Evolutionary conservation across 2,113 vertebrate genomes (phyloP), one percentile per base, ranked within the genome.

Genomic region (Macaca nemestrina): DNA sequence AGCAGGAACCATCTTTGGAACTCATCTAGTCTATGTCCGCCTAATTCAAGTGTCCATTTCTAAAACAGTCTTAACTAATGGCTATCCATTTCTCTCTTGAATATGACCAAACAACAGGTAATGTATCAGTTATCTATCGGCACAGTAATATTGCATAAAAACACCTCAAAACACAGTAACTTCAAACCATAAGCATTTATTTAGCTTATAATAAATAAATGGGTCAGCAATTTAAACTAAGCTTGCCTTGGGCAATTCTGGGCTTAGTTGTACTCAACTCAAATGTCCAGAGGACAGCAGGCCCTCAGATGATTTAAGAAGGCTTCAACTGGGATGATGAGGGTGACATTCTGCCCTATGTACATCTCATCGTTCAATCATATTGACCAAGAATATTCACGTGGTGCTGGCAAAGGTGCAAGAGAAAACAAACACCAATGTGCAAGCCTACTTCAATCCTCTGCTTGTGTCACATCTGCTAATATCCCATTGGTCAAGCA

Each of bases 191-290:
- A 75, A 68, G 5, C 38, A 75, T 72, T 89, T 79, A 73, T 90
- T 93, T 87, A 87, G 17, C 22, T 93, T 45, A 82, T 64, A 90
- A 90, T 87, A 64, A 93, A 68, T 64, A 97, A 95, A 76, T 67
- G 5, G 48, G 27, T 38, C 85, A 93, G 61, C 61, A 68, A 59
- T 90, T 90, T 90, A 94, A 7, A 57, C 8, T 5, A 2, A 8
- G 3, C 27, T 89, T 80, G 25, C 23, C 38, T 32, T 55, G 11
- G 48, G 14, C 13, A 70, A 17, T 95, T 91, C 70, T 80, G 23
- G 22, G 50, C 22, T 78, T 40, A 81, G 5, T 5, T 90, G 32
- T 64, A 81, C 25, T 90, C 59, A 87, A 30, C 20, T 95, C 52
- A 83, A 16, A 79, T 70, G 7, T 84, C 23, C 84, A 25, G 48